Percentiles rank a stretch among this genome's conserved stretches.
These are phyloP conservation scores for Hephaestus fuliginosus DNA, from an alignment of 2,797 vertebrate genomes.

Conservation along the genomic window DNA sequence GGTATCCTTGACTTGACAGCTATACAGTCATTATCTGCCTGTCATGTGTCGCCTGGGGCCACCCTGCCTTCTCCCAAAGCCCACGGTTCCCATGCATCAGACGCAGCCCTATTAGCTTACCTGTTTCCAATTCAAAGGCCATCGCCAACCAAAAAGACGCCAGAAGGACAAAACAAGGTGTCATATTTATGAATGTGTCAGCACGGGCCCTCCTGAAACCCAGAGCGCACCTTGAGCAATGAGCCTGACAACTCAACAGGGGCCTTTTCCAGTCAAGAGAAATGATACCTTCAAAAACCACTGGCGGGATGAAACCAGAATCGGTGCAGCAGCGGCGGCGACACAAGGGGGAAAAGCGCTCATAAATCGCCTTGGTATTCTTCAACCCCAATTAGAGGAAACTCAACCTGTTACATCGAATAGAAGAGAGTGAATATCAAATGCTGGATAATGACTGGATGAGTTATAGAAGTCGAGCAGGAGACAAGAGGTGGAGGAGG, in stretches of 20 bases:
- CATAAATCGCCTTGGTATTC: conserved; percentile 79
- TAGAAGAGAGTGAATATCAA: conserved; percentile 74
- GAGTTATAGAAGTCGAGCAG: conserved; percentile 65
- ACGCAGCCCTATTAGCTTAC: conserved; percentile 89
- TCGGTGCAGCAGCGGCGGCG: conserved; percentile 51
- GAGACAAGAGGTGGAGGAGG: conserved; percentile 35
- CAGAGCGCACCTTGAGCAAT: conserved; percentile 82
- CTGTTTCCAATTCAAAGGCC: conserved; percentile 90
- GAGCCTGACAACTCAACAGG: conserved; percentile 85
- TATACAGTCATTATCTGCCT: conserved; percentile 91
- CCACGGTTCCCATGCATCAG: conserved; percentile 88
- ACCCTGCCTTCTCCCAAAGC: conserved; percentile 80
- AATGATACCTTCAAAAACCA: conserved; percentile 83
- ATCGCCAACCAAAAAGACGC: conserved; percentile 86
- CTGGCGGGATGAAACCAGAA: conserved; percentile 81
- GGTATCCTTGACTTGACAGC: conserved; percentile 90
- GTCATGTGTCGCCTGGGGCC: conserved; percentile 87
- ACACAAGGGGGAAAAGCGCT: conserved; percentile 47
- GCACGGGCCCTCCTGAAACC: conserved; percentile 81
- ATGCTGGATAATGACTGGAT: conserved; percentile 78
- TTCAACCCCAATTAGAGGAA: conserved; percentile 83
- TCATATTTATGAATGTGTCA: conserved; percentile 90
- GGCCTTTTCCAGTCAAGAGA: conserved; percentile 83
- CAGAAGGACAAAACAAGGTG: conserved; percentile 90
- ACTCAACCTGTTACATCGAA: conserved; percentile 79